Percentiles rank a stretch among this genome's conserved stretches.
Conservation (phyloP, 2,113 vertebrate genomes). For the Gopherus flavomarginatus region DNA sequence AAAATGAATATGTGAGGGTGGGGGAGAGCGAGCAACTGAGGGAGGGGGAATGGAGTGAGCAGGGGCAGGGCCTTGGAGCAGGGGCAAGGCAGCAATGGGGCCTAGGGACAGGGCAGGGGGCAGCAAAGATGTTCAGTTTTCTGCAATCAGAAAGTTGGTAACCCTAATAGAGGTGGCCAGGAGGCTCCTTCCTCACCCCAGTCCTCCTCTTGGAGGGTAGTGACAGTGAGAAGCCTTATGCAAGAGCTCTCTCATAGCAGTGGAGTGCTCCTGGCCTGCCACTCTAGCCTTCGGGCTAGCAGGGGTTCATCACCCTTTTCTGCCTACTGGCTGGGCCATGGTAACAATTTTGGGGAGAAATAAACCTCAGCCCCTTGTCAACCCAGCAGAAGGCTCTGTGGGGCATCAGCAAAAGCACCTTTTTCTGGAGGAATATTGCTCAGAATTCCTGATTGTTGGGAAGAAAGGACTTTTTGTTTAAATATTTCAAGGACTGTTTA, state of each 20-base stretch:
- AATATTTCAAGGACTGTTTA: not conserved
- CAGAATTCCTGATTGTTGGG: not conserved
- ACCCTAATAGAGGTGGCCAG: not conserved
- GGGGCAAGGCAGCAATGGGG: too few relatives aligned
- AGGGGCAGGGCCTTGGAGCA: too few relatives aligned
- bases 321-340: not conserved
- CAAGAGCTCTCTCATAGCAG: not conserved
- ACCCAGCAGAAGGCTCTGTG: fast-evolving
- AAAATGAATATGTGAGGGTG: too few relatives aligned
- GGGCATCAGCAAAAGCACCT: not conserved
- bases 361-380: not conserved
- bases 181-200: not conserved
- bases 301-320: not conserved
- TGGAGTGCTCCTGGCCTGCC: not conserved
- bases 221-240: not conserved
- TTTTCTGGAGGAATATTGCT: not conserved
- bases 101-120: too few relatives aligned
- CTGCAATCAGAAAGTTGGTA: too few relatives aligned
- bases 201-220: not conserved
- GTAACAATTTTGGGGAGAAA: not conserved
- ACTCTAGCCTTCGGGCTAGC: not conserved
- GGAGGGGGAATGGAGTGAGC: too few relatives aligned
- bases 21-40: too few relatives aligned
- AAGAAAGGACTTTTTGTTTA: not conserved
- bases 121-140: too few relatives aligned